A percentile compares a stretch with the other conserved stretches of the same genome.
These are phyloP conservation scores for Crepidodera aurea DNA, from an alignment of 2,888 invertebrate species.

Conservation along the genomic window DNA sequence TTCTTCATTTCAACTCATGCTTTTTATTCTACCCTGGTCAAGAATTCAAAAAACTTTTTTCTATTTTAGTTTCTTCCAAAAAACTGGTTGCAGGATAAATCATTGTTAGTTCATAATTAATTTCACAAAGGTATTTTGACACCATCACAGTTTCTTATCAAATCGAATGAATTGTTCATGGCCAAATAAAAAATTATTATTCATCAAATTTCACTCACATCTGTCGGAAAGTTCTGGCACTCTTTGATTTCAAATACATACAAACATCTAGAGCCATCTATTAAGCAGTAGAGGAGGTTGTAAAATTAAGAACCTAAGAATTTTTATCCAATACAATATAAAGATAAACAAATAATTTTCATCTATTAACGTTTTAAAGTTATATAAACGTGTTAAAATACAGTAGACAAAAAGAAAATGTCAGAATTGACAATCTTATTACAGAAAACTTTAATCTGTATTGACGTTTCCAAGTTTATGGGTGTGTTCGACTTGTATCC, in stretches of 20 bases:
- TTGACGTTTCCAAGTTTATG: not conserved
- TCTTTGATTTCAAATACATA: slow-evolving; percentile 38
- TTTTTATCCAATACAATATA: not conserved
- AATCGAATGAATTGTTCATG: slow-evolving; percentile 49
- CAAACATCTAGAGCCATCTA: slow-evolving; percentile 37
- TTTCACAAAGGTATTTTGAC: slow-evolving; percentile 58
- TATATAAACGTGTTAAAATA: not conserved
- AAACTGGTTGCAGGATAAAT: slow-evolving; percentile 51
- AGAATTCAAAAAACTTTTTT: slow-evolving; percentile 59
- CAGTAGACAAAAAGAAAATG: not conserved
- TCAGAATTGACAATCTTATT: not conserved
- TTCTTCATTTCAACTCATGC: slow-evolving; percentile 68
- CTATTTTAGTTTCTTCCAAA: slow-evolving; percentile 51
- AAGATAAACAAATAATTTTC: slow-evolving; percentile 23
- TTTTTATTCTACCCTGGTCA: slow-evolving; percentile 58
- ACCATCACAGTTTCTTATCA: slow-evolving; percentile 61
- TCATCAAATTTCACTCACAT: slow-evolving; percentile 45
- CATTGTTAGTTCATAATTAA: slow-evolving; percentile 60
- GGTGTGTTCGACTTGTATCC: too few relatives aligned
- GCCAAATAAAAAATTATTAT: slow-evolving; percentile 43
- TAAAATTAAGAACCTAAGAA: slow-evolving; percentile 1
- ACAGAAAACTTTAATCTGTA: not conserved
- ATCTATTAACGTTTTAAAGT: slow-evolving; percentile 15
- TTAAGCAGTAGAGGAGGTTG: slow-evolving; percentile 5
- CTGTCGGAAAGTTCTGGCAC: slow-evolving; percentile 47